These are phyloP conservation scores for Eulacestoma nigropectus DNA, from an alignment of 2,113 vertebrate genomes.

Conservation along the genomic window DNA sequence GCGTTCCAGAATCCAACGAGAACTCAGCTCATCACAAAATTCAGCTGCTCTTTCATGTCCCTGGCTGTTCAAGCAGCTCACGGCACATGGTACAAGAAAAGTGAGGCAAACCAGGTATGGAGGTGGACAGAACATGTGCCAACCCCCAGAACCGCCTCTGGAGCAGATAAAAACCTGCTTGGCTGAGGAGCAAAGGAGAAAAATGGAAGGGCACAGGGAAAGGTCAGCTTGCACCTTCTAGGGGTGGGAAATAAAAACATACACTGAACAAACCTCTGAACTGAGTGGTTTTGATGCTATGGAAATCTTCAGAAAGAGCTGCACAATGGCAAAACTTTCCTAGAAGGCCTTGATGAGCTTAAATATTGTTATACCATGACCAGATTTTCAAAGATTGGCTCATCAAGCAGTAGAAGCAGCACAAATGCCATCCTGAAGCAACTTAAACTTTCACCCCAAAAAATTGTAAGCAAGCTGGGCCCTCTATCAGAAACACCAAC, in stretches of 20 bases:
- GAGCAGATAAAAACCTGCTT: neutral
- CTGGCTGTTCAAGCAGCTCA: neutral
- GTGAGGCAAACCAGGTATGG: neutral
- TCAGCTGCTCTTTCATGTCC: neutral
- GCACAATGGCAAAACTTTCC: neutral
- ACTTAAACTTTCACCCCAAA: neutral
- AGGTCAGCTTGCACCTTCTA: neutral
- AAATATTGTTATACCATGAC: neutral
- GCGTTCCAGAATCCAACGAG: neutral
- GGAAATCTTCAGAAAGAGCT: neutral
- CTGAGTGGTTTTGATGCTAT: neutral
- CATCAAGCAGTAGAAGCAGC: neutral
- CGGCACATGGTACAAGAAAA: accelerated
- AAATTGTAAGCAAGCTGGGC: neutral
- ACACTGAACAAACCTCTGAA: neutral
- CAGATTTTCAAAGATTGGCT: neutral
- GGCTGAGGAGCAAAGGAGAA: neutral
- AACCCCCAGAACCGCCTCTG: neutral
- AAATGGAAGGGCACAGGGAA: neutral
- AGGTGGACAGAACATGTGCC: neutral
- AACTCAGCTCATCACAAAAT: neutral
- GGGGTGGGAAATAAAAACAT: neutral
- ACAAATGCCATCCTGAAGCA: neutral
- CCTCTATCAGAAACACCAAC: neutral
- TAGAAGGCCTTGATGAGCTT: neutral